A percentile compares a stretch with the other conserved stretches of the same genome.
phyloP scores from a whole-genome alignment of 2,113 vertebrate genomes.

The Pteruthius melanotis region DNA sequence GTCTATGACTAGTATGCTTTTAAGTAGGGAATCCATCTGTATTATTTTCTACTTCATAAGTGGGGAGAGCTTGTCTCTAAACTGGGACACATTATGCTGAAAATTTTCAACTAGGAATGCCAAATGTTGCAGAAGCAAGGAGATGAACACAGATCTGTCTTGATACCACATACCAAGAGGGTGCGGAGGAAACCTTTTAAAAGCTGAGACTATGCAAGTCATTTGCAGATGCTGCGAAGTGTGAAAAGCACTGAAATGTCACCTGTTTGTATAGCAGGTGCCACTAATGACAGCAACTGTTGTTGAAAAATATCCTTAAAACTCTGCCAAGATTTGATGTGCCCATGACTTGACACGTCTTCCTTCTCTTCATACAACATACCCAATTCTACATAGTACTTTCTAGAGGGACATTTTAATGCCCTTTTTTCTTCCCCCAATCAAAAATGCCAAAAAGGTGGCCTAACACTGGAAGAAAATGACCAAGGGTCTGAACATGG shows the following conservation, averaged over 20 bases:
- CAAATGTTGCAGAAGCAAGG: background rate
- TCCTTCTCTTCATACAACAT: background rate
- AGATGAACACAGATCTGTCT: background rate
- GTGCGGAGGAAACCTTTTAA: background rate
- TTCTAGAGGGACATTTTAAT: background rate
- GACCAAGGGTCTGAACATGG: background rate
- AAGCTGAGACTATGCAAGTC: background rate
- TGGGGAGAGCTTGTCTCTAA: background rate
- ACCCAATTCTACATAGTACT: background rate
- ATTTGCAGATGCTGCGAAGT: background rate
- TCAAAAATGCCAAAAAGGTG: background rate
- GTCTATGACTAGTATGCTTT: background rate
- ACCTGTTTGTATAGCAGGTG: background rate
- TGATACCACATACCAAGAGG: background rate
- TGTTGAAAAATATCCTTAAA: background rate
- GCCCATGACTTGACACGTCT: background rate
- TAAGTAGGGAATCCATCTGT: slow-evolving; percentile 18
- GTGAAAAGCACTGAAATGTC: background rate
- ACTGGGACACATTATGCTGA: background rate
- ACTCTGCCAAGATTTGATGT: background rate
- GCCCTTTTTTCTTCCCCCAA: background rate
- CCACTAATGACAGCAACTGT: background rate
- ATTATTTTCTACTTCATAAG: background rate
- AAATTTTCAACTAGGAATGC: slow-evolving; percentile 12
- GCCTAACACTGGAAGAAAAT: background rate